These are phyloP conservation scores for Piprites chloris DNA, from an alignment of 2,113 vertebrate genomes.

Conservation along the genomic window DNA sequence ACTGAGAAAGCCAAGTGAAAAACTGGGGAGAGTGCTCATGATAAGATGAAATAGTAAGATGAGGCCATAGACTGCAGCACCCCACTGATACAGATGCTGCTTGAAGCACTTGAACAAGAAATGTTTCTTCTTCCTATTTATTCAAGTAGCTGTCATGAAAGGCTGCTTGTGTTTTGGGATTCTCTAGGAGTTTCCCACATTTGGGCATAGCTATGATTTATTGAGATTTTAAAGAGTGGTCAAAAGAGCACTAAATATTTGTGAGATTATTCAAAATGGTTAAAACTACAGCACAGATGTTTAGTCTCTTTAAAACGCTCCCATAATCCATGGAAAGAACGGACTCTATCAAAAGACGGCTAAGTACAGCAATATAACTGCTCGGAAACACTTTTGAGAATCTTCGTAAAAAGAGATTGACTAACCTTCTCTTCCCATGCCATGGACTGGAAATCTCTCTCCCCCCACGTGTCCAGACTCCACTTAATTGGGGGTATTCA, in stretches of 20 bases:
- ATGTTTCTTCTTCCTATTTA: neutral
- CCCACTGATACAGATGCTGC: neutral
- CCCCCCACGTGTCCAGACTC: fast-evolving
- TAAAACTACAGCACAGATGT: neutral
- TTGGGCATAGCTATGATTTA: neutral
- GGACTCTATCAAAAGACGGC: neutral
- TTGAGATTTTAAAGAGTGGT: neutral
- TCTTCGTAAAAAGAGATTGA: neutral
- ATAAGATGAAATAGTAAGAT: neutral
- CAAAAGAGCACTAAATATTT: neutral
- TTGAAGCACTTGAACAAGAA: neutral
- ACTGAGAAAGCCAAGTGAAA: neutral
- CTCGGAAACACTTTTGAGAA: neutral
- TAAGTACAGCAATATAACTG: neutral
- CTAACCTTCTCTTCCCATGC: neutral
- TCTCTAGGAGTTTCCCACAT: neutral
- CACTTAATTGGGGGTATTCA: neutral
- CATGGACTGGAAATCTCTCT: neutral
- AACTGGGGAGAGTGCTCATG: neutral
- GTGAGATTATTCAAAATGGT: neutral
- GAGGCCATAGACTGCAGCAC: neutral
- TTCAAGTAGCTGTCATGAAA: neutral
- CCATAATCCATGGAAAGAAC: neutral
- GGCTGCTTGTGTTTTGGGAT: neutral
- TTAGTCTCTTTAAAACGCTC: neutral